Evolutionary conservation across 2,888 invertebrate species (phyloP), one percentile per base, ranked within the genome.

Genomic region (Drosophila crucigera): DNA sequence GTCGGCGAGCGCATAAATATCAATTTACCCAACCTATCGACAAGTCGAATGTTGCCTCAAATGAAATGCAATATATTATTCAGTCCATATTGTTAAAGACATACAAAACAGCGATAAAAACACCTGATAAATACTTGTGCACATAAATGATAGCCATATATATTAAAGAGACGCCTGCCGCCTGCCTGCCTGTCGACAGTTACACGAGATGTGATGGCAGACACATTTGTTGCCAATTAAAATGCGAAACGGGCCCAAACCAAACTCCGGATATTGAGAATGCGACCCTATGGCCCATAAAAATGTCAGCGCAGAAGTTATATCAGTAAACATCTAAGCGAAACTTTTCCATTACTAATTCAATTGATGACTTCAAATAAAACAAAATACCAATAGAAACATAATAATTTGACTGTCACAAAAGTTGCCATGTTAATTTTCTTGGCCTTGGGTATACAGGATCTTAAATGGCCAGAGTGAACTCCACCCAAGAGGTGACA

Each of bases 1-100:
- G 41, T 50, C 69, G 43, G 49, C 30, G 30, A 37, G 41, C 78
- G 65, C 68, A 81, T 80, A 81, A 80, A 80, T 80, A 74, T 78
- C 82, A 80, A 81, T 80, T 80, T 81, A 52, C 61, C 39, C 66
- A 67, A 55, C 11, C 78, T 68, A 81, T 81, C 65, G 78, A 74
- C 74, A 78, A 71, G 54, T 65, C 52, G 53, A 30, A 52, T 39
- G 62, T 49, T 47, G 39, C 31, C 55, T 55, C 62, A 60, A 80
- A 71, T 68, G 54, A 65, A 81, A 74, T 52, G 71, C 54, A 49
- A 80, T 81, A 55, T 65, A 68, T 80, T 80, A 68, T 68, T 55
- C 6, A 25, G 14, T 19, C 43, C 43, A 58, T 52, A 52, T 55
- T 55, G n/a, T 28, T 28, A 49, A 11, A 62, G 71, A 14, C 64